Evolutionary conservation across 1,140 invertebrate species (phyloP).

Genomic region (Bradysia coprophila): DNA sequence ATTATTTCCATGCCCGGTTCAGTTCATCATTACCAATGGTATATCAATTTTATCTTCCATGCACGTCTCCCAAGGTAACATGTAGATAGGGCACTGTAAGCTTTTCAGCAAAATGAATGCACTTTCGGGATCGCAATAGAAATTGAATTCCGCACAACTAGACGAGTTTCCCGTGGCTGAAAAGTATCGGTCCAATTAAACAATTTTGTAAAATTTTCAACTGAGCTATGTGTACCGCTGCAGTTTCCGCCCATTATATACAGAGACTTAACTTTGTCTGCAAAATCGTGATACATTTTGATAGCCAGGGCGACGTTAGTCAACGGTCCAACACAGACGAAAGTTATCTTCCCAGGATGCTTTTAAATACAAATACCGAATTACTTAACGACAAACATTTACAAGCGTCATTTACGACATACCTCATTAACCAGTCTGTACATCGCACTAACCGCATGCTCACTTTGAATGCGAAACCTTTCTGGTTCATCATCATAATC

Average conservation of each 20-base stretch:
- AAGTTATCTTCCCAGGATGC: slow-evolving; percentile 26
- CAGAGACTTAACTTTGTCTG: slow-evolving; percentile 36
- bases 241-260: slow-evolving; percentile 63
- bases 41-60: slow-evolving; percentile 22
- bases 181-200: background rate
- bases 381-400: too few species aligned
- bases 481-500: slow-evolving; percentile 5
- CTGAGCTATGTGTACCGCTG: slow-evolving; percentile 21
- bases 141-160: slow-evolving; percentile 59
- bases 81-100: slow-evolving; percentile 30
- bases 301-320: slow-evolving; percentile 60
- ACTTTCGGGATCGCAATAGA: slow-evolving; percentile 57
- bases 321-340: slow-evolving; percentile 50
- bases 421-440: slow-evolving; percentile 26
- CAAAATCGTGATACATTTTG: slow-evolving; percentile 42
- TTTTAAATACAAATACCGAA: too few species aligned
- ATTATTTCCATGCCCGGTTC: too few species aligned
- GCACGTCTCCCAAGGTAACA: slow-evolving; percentile 46
- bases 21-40: slow-evolving; percentile 29
- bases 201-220: background rate
- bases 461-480: slow-evolving; percentile 8
- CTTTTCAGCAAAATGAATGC: slow-evolving; percentile 44
- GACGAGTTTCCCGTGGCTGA: slow-evolving; percentile 38
- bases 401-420: too few species aligned
- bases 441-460: slow-evolving; percentile 24